A percentile compares a stretch with the other conserved stretches of the same genome.
phyloP scores from a whole-genome alignment of 2,113 vertebrate species.

The Acinonyx jubatus region DNA sequence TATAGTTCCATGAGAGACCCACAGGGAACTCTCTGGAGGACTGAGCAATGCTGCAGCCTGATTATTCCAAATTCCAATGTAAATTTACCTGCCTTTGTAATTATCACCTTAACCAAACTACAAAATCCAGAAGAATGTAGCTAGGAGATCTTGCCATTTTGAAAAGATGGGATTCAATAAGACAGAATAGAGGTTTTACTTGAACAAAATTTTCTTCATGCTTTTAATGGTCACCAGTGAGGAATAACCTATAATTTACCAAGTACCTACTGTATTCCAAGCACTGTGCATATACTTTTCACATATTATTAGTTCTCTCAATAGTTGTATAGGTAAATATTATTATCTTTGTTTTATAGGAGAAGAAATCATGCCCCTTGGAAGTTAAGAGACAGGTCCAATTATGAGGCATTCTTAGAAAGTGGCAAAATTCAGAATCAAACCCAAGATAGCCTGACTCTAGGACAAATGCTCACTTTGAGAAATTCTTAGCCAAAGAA shows the following conservation, averaged over 20 bases:
- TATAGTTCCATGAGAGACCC: background rate
- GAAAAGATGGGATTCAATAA: background rate
- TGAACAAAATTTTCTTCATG: background rate
- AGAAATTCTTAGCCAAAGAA: background rate
- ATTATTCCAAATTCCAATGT: background rate
- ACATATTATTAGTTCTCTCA: background rate
- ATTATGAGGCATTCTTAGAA: background rate
- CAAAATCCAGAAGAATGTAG: background rate
- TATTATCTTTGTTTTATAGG: background rate
- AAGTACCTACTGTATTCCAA: background rate
- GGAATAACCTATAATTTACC: background rate
- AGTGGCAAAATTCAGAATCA: background rate
- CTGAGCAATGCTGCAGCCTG: background rate
- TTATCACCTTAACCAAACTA: background rate
- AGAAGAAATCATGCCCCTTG: background rate
- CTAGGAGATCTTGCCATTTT: background rate
- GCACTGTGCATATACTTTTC: background rate
- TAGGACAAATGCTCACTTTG: background rate
- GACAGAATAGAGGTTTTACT: background rate
- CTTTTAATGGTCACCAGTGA: background rate
- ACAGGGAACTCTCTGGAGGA: background rate
- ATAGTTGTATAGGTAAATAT: background rate
- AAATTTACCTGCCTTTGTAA: background rate
- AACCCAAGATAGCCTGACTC: background rate
- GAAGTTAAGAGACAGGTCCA: background rate